Base-by-base conservation (phyloP, 2,888 invertebrate species). In the Drosophila kanekoi region DNA sequence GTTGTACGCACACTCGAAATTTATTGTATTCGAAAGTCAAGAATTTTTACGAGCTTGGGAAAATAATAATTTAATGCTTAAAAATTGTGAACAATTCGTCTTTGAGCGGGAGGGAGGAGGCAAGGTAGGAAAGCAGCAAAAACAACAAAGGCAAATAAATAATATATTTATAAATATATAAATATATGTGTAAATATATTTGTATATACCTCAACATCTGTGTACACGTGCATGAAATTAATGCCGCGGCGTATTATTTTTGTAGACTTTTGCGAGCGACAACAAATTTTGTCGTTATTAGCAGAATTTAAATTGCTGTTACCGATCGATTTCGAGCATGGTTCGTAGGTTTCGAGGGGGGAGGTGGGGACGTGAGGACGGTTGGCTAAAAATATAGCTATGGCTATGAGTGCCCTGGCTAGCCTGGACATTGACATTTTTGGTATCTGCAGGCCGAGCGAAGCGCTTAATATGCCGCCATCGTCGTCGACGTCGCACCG, bases 11-110 rank as follows among this genome's bases (percentile, higher is more conserved):
- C 66, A 74, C 62, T 75, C 56, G 45, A 76, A 76, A 83, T 86
- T 88, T 72, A 77, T 79, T 73, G 75, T 71, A 73, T 73, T 87
- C 84, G 79, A 85, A 79, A 85, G 83, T 81, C 74, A 74, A 81
- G 84, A 88, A 77, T 83, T 88, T 87, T 85, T 89, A 81, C 73
- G 85, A 89, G 89, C 88, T 88, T 89, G 88, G 85, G 88, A 88
- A 89, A 88, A 88, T 89, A 88, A 81, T 88, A 83, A 86, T 81
- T 88, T 88, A 78, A 86, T 86, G 86, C 74, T 58, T 71, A 83
- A 88, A 86, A 80, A 62, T 66, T 63, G 70, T 72, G 70, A 48
- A 44, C 43, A n/a, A 53, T 53, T 18, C 28, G 13, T 40, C 14
- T 6, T 20, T 11, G 20, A 2, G 20, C 11, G 20, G 13, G 9